phyloP scores from a whole-genome alignment of 2,797 vertebrate genomes.

The Falco cherrug region DNA sequence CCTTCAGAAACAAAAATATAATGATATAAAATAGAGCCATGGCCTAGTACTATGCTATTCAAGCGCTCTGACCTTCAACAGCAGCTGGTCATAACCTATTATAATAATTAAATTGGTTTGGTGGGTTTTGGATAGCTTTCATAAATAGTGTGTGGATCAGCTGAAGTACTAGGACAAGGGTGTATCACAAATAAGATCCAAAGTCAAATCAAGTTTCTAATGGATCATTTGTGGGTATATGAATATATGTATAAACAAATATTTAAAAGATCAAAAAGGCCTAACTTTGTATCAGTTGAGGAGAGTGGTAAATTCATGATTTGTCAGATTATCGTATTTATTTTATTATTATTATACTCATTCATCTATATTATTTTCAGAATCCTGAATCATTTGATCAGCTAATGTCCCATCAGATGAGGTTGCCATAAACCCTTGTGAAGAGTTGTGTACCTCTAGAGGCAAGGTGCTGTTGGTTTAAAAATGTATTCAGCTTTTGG shows the following conservation, averaged over 20 bases:
- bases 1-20: not conserved
- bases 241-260: not conserved
- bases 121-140: not conserved
- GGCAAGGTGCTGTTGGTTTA: not conserved
- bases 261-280: not conserved
- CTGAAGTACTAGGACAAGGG: not conserved
- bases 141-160: not conserved
- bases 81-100: not conserved
- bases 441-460: not conserved
- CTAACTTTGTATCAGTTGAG: not conserved
- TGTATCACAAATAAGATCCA: not conserved
- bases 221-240: not conserved
- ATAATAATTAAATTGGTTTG: not conserved
- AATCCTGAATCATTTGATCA: not conserved
- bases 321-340: not conserved
- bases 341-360: accelerated
- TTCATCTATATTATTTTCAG: not conserved
- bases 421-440: not conserved
- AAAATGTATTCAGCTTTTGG: not conserved
- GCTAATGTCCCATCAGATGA: not conserved
- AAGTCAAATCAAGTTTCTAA: not conserved
- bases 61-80: not conserved
- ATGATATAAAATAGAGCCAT: not conserved
- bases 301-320: not conserved
- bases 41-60: not conserved